Conservation (phyloP, 2,113 vertebrate species). For the Plestiodon gilberti region DNA sequence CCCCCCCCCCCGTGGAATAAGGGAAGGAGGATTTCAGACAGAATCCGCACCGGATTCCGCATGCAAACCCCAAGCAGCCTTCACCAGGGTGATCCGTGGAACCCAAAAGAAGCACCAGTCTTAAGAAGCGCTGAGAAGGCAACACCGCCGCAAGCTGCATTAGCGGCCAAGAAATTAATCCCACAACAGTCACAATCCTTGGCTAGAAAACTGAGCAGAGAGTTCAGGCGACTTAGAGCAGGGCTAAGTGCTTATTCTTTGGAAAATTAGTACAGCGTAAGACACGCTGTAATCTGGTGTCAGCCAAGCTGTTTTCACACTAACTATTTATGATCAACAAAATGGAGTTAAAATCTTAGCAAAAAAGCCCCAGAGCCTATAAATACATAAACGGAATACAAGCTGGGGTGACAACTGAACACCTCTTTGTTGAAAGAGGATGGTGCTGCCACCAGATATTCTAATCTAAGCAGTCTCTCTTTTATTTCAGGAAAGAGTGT, state of each 20-base stretch:
- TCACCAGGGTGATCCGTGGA: background rate
- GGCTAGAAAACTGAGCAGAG: background rate
- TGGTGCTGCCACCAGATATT: too few species aligned
- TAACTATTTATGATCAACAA: background rate
- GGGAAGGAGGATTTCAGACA: background rate
- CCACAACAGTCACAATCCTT: background rate
- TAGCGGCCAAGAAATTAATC: background rate
- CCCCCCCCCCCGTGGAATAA: background rate
- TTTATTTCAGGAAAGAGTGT: background rate
- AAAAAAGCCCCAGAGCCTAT: too few species aligned
- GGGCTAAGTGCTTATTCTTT: background rate
- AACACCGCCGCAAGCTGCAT: background rate
- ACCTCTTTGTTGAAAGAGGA: background rate
- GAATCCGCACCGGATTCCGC: background rate
- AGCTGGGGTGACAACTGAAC: background rate
- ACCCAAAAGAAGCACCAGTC: background rate
- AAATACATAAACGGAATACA: too few species aligned
- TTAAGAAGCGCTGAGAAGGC: background rate
- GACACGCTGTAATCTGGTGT: background rate
- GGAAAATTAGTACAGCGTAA: fast-evolving
- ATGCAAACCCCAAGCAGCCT: background rate
- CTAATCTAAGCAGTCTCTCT: too few species aligned
- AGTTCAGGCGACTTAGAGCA: background rate
- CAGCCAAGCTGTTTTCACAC: background rate
- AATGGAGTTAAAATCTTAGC: background rate